Evolutionary conservation across 2,888 invertebrate genomes (phyloP).

Genomic region (Sarcophaga rosellei): DNA sequence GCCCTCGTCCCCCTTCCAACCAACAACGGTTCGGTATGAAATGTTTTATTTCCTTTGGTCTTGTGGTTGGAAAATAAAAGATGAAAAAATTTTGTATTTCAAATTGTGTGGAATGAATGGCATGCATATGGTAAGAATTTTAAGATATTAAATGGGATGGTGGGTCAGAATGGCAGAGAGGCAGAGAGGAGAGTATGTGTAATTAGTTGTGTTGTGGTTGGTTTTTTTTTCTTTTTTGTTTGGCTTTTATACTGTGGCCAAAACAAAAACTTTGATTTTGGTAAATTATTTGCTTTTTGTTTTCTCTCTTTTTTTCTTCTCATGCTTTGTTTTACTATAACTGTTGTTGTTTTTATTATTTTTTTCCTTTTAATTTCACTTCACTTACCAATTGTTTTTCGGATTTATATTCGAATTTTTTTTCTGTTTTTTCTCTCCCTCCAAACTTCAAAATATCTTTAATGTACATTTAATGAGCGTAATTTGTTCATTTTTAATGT

Average conservation of each 20-base stretch:
- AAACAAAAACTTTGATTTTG: background rate
- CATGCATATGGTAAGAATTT: background rate
- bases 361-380: constrained; percentile 24
- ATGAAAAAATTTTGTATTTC: background rate
- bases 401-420: background rate
- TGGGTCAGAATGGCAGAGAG: background rate
- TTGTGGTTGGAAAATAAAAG: constrained; percentile 16
- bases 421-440: background rate
- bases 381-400: constrained; percentile 1
- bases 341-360: constrained; percentile 36
- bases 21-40: background rate
- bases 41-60: background rate
- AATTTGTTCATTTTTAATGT: constrained; percentile 65
- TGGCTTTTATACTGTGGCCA: background rate
- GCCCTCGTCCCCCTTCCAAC: too few species aligned
- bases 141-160: too few species aligned
- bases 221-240: constrained; percentile 10
- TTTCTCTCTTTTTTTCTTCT: constrained; percentile 1
- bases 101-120: background rate
- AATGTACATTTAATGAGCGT: constrained; percentile 67
- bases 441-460: constrained; percentile 43
- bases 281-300: constrained; percentile 28
- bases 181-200: constrained; percentile 31
- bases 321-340: constrained; percentile 17
- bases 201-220: constrained; percentile 54